A percentile compares a stretch with the other conserved stretches of the same genome.
These are phyloP conservation scores for Dasypogon diadema DNA, from an alignment of 2,888 invertebrate genomes.

Conservation along the genomic window DNA sequence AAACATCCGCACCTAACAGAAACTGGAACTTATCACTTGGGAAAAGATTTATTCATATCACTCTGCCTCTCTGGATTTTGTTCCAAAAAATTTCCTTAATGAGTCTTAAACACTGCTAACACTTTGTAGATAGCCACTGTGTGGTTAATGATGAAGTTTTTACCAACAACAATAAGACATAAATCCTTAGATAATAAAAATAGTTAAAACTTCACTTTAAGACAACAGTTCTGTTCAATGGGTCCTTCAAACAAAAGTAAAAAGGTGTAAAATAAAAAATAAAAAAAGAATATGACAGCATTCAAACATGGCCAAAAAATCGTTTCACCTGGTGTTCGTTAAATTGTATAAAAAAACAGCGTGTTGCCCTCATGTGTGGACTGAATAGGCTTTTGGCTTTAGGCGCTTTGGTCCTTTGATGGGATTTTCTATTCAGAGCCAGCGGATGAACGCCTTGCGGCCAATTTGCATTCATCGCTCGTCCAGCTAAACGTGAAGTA, in stretches of 20 bases:
- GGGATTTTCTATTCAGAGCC: slow-evolving; percentile 20
- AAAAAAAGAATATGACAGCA: background rate
- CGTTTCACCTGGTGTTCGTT: background rate
- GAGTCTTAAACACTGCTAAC: no score
- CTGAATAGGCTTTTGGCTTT: slow-evolving; percentile 33
- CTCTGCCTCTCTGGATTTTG: no score
- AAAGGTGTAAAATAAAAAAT: background rate
- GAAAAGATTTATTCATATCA: no score
- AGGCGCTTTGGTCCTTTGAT: slow-evolving; percentile 12
- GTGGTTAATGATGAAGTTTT: no score
- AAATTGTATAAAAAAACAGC: background rate
- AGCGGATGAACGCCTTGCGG: slow-evolving; percentile 52
- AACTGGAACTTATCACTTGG: no score
- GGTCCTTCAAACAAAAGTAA: background rate
- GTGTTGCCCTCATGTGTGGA: slow-evolving; percentile 3
- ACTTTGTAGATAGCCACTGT: no score
- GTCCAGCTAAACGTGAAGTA: slow-evolving; percentile 53
- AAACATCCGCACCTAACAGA: no score
- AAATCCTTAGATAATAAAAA: no score
- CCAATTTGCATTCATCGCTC: slow-evolving; percentile 54
- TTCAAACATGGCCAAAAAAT: background rate
- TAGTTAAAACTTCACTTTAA: no score
- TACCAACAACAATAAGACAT: no score
- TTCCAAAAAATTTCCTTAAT: no score
- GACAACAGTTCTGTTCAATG: background rate